Evolutionary conservation across 1,140 invertebrate genomes (phyloP).

Genomic region (Cyphomyrmex costatus): DNA sequence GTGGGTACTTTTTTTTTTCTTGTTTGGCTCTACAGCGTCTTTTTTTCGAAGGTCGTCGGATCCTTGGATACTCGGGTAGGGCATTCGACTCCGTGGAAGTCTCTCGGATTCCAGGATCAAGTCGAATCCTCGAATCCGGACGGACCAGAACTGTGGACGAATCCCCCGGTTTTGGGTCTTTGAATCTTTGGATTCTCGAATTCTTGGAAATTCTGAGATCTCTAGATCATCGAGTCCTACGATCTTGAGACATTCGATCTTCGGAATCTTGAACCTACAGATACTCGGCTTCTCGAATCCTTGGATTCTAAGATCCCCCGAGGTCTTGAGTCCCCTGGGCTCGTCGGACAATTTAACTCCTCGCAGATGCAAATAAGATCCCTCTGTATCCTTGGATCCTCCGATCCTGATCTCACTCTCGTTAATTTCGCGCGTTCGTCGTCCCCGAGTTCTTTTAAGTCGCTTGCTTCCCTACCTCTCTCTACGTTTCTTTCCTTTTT

Average conservation of each 20-base stretch:
- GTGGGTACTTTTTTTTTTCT: constrained; percentile 48
- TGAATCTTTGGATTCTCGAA: constrained; percentile 61
- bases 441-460: constrained; percentile 32
- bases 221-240: constrained; percentile 53
- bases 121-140: constrained; percentile 56
- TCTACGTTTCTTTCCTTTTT: constrained; percentile 26
- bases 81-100: constrained; percentile 34
- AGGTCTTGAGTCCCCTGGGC: constrained; percentile 52
- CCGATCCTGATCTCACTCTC: constrained; percentile 53
- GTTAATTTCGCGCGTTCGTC: constrained; percentile 58
- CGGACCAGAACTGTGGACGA: constrained; percentile 38
- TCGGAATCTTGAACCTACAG: constrained; percentile 56
- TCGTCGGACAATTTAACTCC: constrained; percentile 53
- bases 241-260: constrained; percentile 60
- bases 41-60: constrained; percentile 50
- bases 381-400: constrained; percentile 56
- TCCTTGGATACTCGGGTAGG: constrained; percentile 57
- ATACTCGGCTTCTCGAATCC: constrained; percentile 60
- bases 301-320: constrained; percentile 59
- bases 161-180: constrained; percentile 52
- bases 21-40: constrained; percentile 31
- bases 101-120: constrained; percentile 57
- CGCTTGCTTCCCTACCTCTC: constrained; percentile 26
- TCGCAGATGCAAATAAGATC: constrained; percentile 51
- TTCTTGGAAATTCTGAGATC: constrained; percentile 55